phyloP scores from a whole-genome alignment of 2,113 vertebrate genomes.

The Murina feae region DNA sequence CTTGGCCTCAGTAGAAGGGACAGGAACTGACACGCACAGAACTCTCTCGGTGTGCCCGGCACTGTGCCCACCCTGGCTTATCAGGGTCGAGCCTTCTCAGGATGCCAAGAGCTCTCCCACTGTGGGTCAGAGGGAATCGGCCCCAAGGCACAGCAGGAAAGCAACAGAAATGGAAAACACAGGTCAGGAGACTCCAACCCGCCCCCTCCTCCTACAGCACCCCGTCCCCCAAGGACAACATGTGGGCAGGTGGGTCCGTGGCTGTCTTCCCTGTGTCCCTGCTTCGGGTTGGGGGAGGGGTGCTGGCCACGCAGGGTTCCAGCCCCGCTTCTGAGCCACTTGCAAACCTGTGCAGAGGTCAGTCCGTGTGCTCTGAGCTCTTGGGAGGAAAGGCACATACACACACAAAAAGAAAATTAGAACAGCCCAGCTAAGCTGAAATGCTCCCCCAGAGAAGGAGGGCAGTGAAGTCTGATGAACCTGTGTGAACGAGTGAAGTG shows the following conservation, averaged over 20 bases:
- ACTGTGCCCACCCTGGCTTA: neutral
- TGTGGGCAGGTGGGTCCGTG: rapidly evolving
- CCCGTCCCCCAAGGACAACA: neutral
- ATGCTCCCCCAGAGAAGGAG: slow-evolving; percentile 42
- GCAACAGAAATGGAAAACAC: neutral
- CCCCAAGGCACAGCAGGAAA: neutral
- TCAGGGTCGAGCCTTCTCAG: neutral
- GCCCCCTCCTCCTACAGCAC: no score
- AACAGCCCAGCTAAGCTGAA: slow-evolving; percentile 58
- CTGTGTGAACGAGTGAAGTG: slow-evolving; percentile 25
- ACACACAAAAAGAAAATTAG: neutral
- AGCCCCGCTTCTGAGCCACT: neutral
- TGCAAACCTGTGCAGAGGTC: neutral
- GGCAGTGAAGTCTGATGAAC: slow-evolving; percentile 63
- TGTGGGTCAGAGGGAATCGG: neutral
- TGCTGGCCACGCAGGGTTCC: neutral
- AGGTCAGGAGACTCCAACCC: neutral
- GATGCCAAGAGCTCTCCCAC: neutral
- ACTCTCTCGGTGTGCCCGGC: neutral
- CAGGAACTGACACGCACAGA: neutral
- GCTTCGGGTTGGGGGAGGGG: neutral
- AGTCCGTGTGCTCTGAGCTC: neutral
- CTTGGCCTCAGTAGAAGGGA: neutral
- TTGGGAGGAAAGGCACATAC: neutral
- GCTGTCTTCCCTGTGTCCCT: neutral